Evolutionary conservation across 2,888 invertebrate genomes (phyloP).

Genomic region (Toxonevra muliebris): DNA sequence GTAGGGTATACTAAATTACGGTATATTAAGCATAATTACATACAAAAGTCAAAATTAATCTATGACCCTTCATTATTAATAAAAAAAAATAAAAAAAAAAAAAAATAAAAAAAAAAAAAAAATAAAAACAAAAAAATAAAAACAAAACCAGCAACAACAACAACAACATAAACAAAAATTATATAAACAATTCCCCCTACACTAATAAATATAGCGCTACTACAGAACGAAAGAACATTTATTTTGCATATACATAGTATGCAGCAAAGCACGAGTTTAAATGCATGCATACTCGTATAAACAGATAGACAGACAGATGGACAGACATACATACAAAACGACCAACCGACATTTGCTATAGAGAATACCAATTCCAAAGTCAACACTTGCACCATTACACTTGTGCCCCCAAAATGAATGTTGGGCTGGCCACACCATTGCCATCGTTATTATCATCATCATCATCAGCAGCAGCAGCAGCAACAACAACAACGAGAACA

Average conservation of each 20-base stretch:
- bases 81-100: too few species aligned
- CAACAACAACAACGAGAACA: too few species aligned
- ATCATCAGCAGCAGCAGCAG: too few species aligned
- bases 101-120: too few species aligned
- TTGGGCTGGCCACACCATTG: not conserved
- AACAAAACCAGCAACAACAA: too few species aligned
- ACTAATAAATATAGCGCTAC: not conserved
- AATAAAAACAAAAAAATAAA: too few species aligned
- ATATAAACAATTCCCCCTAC: not conserved
- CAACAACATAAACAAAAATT: too few species aligned
- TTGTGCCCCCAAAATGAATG: slow-evolving; percentile 3
- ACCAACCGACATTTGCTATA: not conserved
- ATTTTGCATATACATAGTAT: slow-evolving; percentile 1
- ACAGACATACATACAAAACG: not conserved
- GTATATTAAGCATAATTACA: not conserved
- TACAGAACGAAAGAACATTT: not conserved
- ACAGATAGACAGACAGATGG: not conserved
- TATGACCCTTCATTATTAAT: not conserved
- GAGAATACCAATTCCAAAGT: not conserved
- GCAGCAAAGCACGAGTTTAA: not conserved
- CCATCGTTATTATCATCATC: too few species aligned
- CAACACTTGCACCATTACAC: slow-evolving; percentile 14
- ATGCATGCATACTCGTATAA: not conserved
- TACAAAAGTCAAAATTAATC: slow-evolving; percentile 3
- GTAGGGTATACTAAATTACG: not conserved